A percentile compares a stretch with the other conserved stretches of the same genome.
Evolutionary conservation across 2,888 invertebrate species (phyloP).

Genomic region (Steinernema scapterisci): DNA sequence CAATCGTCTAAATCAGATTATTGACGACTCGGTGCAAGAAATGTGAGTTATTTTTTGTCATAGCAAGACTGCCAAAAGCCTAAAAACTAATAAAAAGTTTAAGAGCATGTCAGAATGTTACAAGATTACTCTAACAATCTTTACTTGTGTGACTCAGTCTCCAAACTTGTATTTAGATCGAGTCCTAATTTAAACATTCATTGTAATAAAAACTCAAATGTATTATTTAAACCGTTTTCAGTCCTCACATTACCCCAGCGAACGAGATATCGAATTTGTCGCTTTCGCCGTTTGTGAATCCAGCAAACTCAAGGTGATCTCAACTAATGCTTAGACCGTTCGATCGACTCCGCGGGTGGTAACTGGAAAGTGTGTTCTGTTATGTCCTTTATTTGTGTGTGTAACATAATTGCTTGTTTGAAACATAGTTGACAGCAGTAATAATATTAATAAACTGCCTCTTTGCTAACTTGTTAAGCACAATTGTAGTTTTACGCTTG

Average conservation of each 20-base stretch:
- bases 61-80: neutral
- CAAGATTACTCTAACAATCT: too few relatives aligned
- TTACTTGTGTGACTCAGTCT: too few relatives aligned
- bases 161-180: too few relatives aligned
- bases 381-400: neutral
- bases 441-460: slow-evolving; percentile 25
- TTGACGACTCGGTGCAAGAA: neutral
- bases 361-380: slow-evolving; percentile 1
- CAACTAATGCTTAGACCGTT: slow-evolving; percentile 7
- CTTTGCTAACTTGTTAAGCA: neutral
- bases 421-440: slow-evolving; percentile 18
- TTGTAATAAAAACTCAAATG: too few relatives aligned
- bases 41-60: neutral
- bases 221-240: too few relatives aligned
- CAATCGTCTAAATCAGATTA: slow-evolving; percentile 16
- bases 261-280: neutral
- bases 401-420: slow-evolving; percentile 3
- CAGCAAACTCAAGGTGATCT: slow-evolving; percentile 27
- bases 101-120: too few relatives aligned
- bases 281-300: neutral
- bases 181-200: too few relatives aligned
- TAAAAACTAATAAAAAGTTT: too few relatives aligned
- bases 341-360: slow-evolving; percentile 28
- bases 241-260: neutral
- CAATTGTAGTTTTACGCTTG: neutral